Evolutionary conservation across 2,113 vertebrate genomes (phyloP).

Genomic region (Epinephelus lanceolatus): DNA sequence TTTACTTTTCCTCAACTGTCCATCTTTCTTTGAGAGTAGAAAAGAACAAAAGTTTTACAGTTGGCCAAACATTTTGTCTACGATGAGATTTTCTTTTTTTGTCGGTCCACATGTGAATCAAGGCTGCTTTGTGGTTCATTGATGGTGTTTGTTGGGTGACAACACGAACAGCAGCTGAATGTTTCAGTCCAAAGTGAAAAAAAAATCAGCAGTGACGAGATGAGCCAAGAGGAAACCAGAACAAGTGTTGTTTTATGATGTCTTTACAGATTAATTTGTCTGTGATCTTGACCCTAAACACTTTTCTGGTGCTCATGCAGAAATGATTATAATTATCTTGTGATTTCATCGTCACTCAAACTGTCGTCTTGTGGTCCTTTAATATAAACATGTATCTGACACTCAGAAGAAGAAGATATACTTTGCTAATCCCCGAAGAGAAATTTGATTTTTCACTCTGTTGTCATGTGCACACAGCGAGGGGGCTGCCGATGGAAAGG

Average conservation of each 20-base stretch:
- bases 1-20: neutral
- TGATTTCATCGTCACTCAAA: neutral
- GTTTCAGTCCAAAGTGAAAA: neutral
- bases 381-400: neutral
- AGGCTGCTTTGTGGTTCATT: neutral
- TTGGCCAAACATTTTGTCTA: neutral
- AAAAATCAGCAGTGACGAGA: neutral
- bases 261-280: neutral
- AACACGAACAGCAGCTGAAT: neutral
- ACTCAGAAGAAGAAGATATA: too few relatives aligned
- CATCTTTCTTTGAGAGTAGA: neutral
- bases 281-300: neutral
- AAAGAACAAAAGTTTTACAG: neutral
- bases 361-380: neutral
- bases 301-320: neutral
- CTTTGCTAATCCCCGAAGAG: too few relatives aligned
- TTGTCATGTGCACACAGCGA: too few relatives aligned
- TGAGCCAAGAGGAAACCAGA: neutral
- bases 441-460: too few relatives aligned
- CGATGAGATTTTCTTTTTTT: too few relatives aligned
- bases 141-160: neutral
- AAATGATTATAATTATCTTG: neutral
- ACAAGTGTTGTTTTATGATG: too few relatives aligned
- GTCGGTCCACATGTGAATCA: neutral
- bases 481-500: too few relatives aligned